Conservation (phyloP, 2,888 invertebrate species). For the Diarsia dahlii region DNA sequence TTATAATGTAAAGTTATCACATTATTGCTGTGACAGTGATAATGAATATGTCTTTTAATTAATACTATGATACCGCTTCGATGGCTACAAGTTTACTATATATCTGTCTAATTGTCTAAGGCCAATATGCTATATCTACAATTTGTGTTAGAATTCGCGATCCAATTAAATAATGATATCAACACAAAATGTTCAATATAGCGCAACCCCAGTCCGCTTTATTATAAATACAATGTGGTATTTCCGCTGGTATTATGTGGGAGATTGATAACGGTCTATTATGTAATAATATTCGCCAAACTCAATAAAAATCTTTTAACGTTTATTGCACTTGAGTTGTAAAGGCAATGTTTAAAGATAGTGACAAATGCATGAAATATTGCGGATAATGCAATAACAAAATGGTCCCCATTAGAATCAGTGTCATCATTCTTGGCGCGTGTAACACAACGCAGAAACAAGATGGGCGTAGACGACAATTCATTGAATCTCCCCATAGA, state of each 20-base stretch:
- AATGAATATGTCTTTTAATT: slow-evolving; percentile 81
- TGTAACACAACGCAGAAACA: slow-evolving; percentile 12
- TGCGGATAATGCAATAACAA: slow-evolving; percentile 50
- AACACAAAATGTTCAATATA: slow-evolving; percentile 87
- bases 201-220: slow-evolving; percentile 81
- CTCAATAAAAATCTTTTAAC: slow-evolving; percentile 7
- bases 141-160: slow-evolving; percentile 83
- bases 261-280: slow-evolving; percentile 41
- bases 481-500: slow-evolving; percentile 43
- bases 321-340: slow-evolving; percentile 7
- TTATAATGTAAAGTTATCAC: slow-evolving; percentile 78
- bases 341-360: slow-evolving; percentile 20
- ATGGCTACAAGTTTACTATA: slow-evolving; percentile 82
- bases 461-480: slow-evolving; percentile 14
- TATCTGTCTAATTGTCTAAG: slow-evolving; percentile 85
- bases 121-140: slow-evolving; percentile 88
- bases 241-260: slow-evolving; percentile 54
- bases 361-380: slow-evolving; percentile 59
- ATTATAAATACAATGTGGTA: slow-evolving; percentile 63
- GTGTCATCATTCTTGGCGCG: slow-evolving; percentile 21
- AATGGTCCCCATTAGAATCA: slow-evolving; percentile 64
- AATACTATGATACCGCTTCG: slow-evolving; percentile 86
- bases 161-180: slow-evolving; percentile 61
- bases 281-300: slow-evolving; percentile 16
- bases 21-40: slow-evolving; percentile 75